Evolutionary conservation across 2,797 vertebrate genomes (phyloP), one percentile per base, ranked within the genome.

Genomic region (Hirundo rustica): DNA sequence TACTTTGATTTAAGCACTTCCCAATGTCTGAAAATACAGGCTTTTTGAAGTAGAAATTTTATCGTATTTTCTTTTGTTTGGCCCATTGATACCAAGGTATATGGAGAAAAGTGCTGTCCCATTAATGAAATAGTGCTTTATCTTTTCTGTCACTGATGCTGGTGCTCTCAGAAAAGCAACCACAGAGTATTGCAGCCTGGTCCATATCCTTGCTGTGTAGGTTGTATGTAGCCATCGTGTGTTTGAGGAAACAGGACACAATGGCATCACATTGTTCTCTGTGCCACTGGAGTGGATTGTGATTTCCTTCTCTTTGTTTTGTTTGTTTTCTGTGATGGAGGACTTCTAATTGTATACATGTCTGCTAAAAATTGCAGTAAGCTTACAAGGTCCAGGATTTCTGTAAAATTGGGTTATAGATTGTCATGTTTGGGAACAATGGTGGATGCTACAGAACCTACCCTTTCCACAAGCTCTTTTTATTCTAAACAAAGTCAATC

Each of bases 1-100:
- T 80, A 47, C 23, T 92, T 87, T 57, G 79, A 44, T 85, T 75
- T 88, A 76, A 89, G 55, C 27, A 57, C 17, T 92, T 93, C 14
- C 27, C 60, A 86, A 64, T 86, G 62, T 66, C 62, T 0, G 3
- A 84, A 91, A 85, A 70, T 51, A 26, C 5, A 38, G 23, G 4
- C 18, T 42, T 89, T 89, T 68, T 58, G 27, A 83, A 78, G 27
- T 29, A 77, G 40, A 83, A 85, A 70, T 84, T n/a, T 61, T 57
- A 34, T 44, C 47, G 64, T 55, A 16, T 6, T 80, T 85, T 93
- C 9, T 55, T 66, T 60, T 65, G 6, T 87, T 93, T 88, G 68
- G 9, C 15, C 44, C 3, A 5, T 8, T 83, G 58, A 45, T 77
- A 58, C 17, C 29, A 72, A 61, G 30, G 12, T 77, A 47, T 20